Conservation (phyloP, 2,113 vertebrate species). For the Willisornis vidua region DNA sequence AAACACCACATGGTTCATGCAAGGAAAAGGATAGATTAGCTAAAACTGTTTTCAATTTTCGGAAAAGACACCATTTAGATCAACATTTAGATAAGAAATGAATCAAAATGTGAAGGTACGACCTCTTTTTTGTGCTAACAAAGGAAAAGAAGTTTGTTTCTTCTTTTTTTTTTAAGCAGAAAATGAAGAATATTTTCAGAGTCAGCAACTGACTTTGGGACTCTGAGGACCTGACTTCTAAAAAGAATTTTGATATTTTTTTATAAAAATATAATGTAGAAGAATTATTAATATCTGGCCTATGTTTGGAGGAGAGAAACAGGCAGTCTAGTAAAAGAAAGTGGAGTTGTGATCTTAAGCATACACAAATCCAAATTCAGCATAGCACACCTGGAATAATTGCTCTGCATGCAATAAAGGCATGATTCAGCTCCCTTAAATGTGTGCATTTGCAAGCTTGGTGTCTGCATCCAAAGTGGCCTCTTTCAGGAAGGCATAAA, state of each 20-base stretch:
- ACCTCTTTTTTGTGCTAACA: background rate
- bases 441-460: background rate
- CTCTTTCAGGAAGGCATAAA: background rate
- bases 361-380: background rate
- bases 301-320: background rate
- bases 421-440: background rate
- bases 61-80: background rate
- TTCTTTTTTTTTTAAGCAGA: background rate
- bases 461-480: background rate
- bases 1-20: background rate
- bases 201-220: background rate
- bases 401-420: background rate
- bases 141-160: background rate
- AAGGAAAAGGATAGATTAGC: background rate
- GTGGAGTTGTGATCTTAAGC: background rate
- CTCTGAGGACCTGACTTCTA: background rate
- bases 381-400: background rate
- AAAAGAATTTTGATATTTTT: background rate
- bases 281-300: background rate
- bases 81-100: background rate
- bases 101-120: background rate
- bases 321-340: background rate
- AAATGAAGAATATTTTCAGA: background rate
- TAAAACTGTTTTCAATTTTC: background rate
- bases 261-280: background rate